phyloP scores from a whole-genome alignment of 2,888 invertebrate species.

The Callyntrura sp. region DNA sequence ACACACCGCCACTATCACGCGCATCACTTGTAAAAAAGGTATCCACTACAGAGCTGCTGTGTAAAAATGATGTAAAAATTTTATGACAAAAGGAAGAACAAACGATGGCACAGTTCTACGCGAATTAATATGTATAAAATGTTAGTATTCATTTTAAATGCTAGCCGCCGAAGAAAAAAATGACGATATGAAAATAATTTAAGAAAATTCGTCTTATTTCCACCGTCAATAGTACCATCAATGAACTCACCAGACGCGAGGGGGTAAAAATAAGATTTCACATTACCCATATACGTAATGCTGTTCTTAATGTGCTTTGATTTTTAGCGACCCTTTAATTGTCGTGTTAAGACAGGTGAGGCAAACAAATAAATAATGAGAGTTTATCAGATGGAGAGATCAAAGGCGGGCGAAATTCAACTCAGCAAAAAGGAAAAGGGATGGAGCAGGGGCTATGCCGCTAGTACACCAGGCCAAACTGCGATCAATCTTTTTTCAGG shows the following conservation, averaged over 20 bases:
- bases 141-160: no score
- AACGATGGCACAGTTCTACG: not conserved
- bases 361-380: slow-evolving; percentile 65
- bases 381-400: slow-evolving; percentile 74
- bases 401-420: slow-evolving; percentile 71
- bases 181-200: no score
- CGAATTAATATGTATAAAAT: no score
- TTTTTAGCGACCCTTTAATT: not conserved
- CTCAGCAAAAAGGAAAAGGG: slow-evolving; percentile 57
- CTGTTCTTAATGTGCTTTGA: no score
- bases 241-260: no score
- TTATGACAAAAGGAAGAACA: not conserved
- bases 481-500: slow-evolving; percentile 23
- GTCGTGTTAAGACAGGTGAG: slow-evolving; percentile 60
- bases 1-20: slow-evolving; percentile 71
- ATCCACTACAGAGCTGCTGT: not conserved
- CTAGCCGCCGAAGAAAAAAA: no score
- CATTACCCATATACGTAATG: no score
- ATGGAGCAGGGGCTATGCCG: slow-evolving; percentile 47
- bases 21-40: slow-evolving; percentile 50
- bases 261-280: no score
- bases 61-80: not conserved
- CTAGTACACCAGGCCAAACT: not conserved
- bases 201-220: no score
- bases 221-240: no score